Evolutionary conservation across 2,113 vertebrate species (phyloP).

Genomic region (Dermatemys mawii): DNA sequence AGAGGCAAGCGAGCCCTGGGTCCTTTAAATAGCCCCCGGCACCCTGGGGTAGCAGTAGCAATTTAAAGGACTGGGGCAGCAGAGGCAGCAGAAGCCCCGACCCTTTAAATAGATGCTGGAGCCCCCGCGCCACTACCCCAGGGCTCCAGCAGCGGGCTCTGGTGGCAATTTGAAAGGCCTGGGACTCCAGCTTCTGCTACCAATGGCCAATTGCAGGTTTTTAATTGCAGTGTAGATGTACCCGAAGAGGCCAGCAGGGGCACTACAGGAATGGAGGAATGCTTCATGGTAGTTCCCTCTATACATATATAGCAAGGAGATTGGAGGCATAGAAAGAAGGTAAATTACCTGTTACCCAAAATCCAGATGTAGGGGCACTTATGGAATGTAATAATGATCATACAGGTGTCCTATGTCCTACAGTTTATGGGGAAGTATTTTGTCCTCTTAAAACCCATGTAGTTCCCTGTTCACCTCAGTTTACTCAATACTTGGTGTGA

Average conservation of each 20-base stretch:
- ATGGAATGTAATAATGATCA: neutral
- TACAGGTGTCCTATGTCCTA: rapidly evolving
- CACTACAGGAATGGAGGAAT: neutral
- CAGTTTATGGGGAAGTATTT: neutral
- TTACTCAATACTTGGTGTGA: neutral
- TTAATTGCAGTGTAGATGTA: neutral
- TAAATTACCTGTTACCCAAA: neutral
- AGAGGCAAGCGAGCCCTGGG: too few species aligned
- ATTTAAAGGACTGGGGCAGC: too few species aligned
- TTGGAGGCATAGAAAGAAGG: neutral
- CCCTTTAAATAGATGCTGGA: too few species aligned
- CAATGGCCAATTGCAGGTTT: neutral
- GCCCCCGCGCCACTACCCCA: too few species aligned
- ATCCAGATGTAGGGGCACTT: neutral
- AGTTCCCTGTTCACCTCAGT: neutral
- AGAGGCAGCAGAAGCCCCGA: too few species aligned
- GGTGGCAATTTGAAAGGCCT: too few species aligned
- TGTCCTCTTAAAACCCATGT: neutral
- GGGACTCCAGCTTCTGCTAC: too few species aligned
- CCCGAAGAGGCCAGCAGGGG: neutral
- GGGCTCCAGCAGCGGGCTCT: too few species aligned
- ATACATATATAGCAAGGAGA: neutral
- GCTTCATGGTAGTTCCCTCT: neutral
- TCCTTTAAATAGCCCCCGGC: too few species aligned
- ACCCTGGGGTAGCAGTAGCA: too few species aligned